phyloP scores from a whole-genome alignment of 2,797 vertebrate genomes.

The Rhyacichthys aspro region DNA sequence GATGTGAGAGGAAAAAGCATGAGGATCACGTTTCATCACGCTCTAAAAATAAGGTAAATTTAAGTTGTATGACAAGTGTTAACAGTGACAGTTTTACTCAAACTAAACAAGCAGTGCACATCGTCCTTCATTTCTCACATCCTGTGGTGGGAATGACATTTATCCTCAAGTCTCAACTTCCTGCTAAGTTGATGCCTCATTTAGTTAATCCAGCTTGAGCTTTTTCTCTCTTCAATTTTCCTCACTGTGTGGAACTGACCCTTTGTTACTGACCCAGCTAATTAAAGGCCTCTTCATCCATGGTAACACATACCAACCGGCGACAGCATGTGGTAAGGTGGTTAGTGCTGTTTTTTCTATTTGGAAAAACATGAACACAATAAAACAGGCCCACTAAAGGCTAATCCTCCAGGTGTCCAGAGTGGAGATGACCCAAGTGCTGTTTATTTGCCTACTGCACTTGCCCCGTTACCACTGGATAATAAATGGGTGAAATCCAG shows the following conservation, averaged over 20 bases:
- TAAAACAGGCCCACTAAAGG: neutral
- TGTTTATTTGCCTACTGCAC: no score
- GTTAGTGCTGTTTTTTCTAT: no score
- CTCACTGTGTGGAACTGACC: constrained; percentile 25
- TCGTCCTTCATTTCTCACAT: constrained; percentile 48
- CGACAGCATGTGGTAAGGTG: neutral
- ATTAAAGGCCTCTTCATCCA: neutral
- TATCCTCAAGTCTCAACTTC: constrained; percentile 60
- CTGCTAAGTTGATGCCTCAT: constrained; percentile 57
- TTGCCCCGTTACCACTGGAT: no score
- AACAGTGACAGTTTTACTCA: constrained; percentile 28
- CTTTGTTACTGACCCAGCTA: neutral
- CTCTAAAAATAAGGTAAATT: constrained; percentile 39
- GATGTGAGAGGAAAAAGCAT: constrained; percentile 20
- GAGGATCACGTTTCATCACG: constrained; percentile 31
- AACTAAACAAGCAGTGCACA: constrained; percentile 26
- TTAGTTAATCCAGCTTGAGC: constrained; percentile 62
- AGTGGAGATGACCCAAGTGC: no score
- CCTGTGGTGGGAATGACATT: constrained; percentile 51
- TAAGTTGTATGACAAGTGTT: constrained; percentile 30
- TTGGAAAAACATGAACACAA: neutral
- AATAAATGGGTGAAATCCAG: no score
- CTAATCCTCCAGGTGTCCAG: neutral
- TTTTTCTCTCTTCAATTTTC: constrained; percentile 24
- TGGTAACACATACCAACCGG: no score